Percentiles rank a stretch among this genome's conserved stretches.
Conservation (phyloP, 2,113 vertebrate species). For the Numida meleagris region DNA sequence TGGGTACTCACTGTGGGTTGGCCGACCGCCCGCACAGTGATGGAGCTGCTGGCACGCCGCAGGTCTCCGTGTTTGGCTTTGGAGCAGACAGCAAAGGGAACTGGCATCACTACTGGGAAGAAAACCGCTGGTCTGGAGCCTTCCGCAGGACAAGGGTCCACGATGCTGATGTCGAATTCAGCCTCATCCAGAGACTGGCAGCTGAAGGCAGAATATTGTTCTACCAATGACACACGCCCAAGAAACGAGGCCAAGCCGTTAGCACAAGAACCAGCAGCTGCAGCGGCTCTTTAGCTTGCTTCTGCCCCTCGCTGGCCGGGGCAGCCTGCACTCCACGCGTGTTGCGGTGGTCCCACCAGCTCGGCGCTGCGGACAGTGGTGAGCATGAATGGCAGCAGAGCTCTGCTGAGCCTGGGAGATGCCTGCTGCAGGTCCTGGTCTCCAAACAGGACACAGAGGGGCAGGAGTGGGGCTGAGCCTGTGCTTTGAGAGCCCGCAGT, state of each 20-base stretch:
- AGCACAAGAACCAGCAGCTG: background rate
- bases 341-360: background rate
- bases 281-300: background rate
- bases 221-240: constrained; percentile 19
- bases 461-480: background rate
- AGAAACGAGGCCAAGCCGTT: background rate
- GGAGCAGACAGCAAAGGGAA: constrained; percentile 81
- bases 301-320: background rate
- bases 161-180: constrained; percentile 72
- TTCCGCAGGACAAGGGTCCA: constrained; percentile 83
- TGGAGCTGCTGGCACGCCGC: background rate
- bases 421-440: background rate
- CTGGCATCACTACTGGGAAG: constrained; percentile 88
- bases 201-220: constrained; percentile 79
- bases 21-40: fast-evolving
- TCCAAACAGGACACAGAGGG: background rate
- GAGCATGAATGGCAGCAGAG: background rate
- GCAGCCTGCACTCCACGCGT: fast-evolving
- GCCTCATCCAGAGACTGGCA: constrained; percentile 72
- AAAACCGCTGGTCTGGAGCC: constrained; percentile 75
- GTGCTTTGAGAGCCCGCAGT: background rate
- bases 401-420: background rate
- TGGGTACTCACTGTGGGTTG: fast-evolving
- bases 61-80: constrained; percentile 86
- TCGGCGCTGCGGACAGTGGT: background rate